phyloP scores from a whole-genome alignment of 2,888 invertebrate species.

The Mellilla xanthometata region DNA sequence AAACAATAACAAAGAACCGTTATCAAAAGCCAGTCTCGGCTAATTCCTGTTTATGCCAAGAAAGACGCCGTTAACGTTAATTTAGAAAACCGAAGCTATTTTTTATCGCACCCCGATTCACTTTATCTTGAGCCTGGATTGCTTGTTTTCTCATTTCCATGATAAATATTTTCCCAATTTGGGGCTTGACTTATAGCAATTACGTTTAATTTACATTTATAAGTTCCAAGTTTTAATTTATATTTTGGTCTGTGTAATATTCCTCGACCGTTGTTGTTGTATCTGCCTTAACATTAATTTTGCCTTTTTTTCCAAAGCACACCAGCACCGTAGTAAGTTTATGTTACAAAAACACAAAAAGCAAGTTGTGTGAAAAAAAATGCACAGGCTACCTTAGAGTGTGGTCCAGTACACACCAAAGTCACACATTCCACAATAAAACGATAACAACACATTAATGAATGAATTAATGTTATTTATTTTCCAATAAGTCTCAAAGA shows the following conservation, averaged over 20 bases:
- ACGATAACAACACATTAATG: too few species aligned
- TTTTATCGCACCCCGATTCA: slow-evolving; percentile 37
- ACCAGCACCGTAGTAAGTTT: too few species aligned
- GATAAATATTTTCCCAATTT: slow-evolving; percentile 52
- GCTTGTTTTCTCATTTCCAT: slow-evolving; percentile 47
- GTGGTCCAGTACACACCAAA: too few species aligned
- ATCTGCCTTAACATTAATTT: too few species aligned
- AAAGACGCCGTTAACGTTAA: slow-evolving; percentile 25
- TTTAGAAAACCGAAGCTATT: slow-evolving; percentile 39
- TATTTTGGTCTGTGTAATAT: neutral
- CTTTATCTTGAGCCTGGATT: slow-evolving; percentile 39
- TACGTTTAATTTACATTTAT: slow-evolving; percentile 43
- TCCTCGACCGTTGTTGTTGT: too few species aligned
- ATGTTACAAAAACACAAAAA: too few species aligned
- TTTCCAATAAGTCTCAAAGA: too few species aligned
- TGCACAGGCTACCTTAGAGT: too few species aligned
- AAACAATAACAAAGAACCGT: slow-evolving; percentile 9
- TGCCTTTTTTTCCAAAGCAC: too few species aligned
- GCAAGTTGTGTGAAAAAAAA: too few species aligned
- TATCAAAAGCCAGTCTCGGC: slow-evolving; percentile 16
- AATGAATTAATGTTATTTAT: too few species aligned
- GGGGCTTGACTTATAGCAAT: slow-evolving; percentile 41
- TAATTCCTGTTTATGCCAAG: slow-evolving; percentile 25
- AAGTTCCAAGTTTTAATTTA: slow-evolving; percentile 14
- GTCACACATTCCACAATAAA: too few species aligned